phyloP scores from a whole-genome alignment of 2,113 vertebrate genomes.

The Embiotoca jacksoni region DNA sequence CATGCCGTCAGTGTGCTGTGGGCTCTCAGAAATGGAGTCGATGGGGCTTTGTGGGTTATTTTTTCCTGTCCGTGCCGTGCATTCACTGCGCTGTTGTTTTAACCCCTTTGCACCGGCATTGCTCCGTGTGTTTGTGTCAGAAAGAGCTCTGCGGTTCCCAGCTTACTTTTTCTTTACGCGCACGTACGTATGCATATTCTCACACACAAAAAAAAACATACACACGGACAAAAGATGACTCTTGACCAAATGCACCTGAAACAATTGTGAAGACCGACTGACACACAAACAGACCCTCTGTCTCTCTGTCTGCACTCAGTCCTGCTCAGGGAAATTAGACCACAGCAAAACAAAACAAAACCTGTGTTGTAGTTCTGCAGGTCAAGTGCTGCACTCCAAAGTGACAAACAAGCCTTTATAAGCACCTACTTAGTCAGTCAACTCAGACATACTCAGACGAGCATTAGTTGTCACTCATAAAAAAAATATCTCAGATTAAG shows the following conservation, averaged over 20 bases:
- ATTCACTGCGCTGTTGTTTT: constrained; percentile 71
- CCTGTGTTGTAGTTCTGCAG: constrained; percentile 1
- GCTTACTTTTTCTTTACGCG: constrained; percentile 26
- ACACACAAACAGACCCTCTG: not conserved
- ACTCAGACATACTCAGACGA: not conserved
- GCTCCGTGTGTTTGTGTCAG: constrained; percentile 60
- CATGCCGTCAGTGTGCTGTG: constrained; percentile 35
- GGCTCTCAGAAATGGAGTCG: constrained; percentile 23
- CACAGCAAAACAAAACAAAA: not conserved
- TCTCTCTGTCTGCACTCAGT: not conserved
- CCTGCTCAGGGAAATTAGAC: constrained; percentile 25
- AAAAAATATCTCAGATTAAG: too few relatives aligned
- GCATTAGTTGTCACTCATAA: too few relatives aligned
- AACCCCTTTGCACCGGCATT: constrained; percentile 68
- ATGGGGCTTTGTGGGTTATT: constrained; percentile 49
- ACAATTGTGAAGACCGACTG: not conserved
- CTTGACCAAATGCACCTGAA: constrained; percentile 2
- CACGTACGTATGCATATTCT: not conserved
- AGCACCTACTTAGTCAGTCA: not conserved
- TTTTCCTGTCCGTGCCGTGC: constrained; percentile 32
- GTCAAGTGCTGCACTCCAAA: constrained; percentile 19
- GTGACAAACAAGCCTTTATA: constrained; percentile 25
- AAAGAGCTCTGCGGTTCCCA: constrained; percentile 56
- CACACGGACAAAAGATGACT: constrained; percentile 30
- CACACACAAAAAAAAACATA: constrained; percentile 8